These are phyloP conservation scores for Mellivora capensis DNA, from an alignment of 2,113 vertebrate species.

Conservation along the genomic window DNA sequence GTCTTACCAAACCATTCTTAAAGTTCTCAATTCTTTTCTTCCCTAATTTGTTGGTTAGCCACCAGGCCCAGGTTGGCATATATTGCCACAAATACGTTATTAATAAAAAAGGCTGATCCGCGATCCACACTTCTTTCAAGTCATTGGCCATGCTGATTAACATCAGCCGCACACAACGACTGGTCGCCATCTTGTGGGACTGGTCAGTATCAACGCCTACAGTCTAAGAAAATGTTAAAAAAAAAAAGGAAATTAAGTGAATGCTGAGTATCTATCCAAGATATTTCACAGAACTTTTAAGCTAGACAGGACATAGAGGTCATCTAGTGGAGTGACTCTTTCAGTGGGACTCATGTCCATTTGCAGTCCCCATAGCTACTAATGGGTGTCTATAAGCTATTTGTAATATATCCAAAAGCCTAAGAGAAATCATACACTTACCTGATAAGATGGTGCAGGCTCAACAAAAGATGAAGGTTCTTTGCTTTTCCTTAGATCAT, in stretches of 20 bases:
- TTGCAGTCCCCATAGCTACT: neutral
- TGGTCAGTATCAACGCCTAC: conserved; percentile 75
- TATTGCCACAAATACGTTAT: conserved; percentile 93
- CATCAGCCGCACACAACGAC: conserved; percentile 90
- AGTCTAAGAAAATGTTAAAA: conserved; percentile 64
- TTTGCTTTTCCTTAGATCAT: neutral
- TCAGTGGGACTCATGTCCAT: neutral
- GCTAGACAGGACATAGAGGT: neutral
- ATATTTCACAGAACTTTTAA: neutral
- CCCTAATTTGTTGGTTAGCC: conserved; percentile 83
- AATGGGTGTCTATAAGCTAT: neutral
- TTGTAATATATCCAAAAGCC: neutral
- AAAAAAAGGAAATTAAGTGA: neutral
- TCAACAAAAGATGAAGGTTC: neutral
- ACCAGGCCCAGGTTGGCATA: conserved; percentile 88
- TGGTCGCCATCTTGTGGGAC: conserved; percentile 90
- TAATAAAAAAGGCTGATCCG: conserved; percentile 89
- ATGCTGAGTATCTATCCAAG: neutral
- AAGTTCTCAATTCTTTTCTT: conserved; percentile 91
- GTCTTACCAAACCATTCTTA: conserved; percentile 90
- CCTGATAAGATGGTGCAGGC: neutral
- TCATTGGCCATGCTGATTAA: conserved; percentile 88
- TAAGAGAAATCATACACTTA: neutral
- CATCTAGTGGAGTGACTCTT: neutral
- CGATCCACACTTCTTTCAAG: conserved; percentile 93